Evolutionary conservation across 92 coral and sea anemone genomes (phyloP).

Genomic region (Muricea muricata): DNA sequence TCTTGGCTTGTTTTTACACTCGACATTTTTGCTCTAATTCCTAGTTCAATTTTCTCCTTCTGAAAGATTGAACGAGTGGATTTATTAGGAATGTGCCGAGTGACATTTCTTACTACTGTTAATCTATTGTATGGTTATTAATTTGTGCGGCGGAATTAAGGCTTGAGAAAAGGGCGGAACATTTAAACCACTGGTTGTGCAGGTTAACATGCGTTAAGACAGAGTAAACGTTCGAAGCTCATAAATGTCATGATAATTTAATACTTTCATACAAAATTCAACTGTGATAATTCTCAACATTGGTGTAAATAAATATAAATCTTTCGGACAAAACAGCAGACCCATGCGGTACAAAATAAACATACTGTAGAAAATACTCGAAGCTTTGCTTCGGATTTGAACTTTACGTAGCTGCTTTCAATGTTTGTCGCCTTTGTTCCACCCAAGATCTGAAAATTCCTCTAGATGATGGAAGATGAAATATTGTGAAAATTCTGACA

Average conservation of each 20-base stretch:
- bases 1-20: background rate
- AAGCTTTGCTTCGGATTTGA: background rate
- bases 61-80: too few species aligned
- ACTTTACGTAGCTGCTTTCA: conserved; percentile 8
- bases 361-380: background rate
- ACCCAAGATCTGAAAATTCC: conserved; percentile 36
- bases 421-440: conserved; percentile 17
- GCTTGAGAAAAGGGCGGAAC: too few species aligned
- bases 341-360: background rate
- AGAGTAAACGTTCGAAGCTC: too few species aligned
- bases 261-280: conserved; percentile 3
- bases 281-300: background rate
- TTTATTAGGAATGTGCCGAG: too few species aligned
- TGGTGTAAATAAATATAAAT: background rate
- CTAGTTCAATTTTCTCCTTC: too few species aligned
- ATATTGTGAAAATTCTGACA: background rate
- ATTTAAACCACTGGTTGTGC: too few species aligned
- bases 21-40: too few species aligned
- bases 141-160: too few species aligned
- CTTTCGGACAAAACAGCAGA: background rate
- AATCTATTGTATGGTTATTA: too few species aligned
- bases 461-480: background rate
- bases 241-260: background rate
- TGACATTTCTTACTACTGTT: too few species aligned
- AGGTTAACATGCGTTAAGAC: too few species aligned